Evolutionary conservation across 2,797 vertebrate genomes (phyloP).

Genomic region (Onychomys leucogaster): DNA sequence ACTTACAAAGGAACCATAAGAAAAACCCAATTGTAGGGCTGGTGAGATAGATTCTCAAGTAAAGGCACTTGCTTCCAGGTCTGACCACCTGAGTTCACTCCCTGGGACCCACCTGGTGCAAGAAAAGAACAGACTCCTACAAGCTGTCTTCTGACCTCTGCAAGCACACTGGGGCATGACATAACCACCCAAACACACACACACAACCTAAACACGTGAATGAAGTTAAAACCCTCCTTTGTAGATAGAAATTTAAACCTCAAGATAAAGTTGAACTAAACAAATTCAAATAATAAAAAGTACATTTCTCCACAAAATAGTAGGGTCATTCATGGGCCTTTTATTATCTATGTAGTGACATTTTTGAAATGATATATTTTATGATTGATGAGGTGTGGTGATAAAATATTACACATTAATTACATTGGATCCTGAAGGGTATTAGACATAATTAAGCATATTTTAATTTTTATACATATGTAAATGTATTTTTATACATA

Average conservation of each 20-base stretch:
- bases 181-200: neutral
- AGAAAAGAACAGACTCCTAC: neutral
- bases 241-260: conserved; percentile 25
- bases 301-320: conserved; percentile 22
- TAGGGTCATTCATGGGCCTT: neutral
- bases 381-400: neutral
- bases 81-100: neutral
- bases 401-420: neutral
- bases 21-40: neutral
- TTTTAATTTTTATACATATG: neutral
- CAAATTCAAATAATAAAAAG: conserved; percentile 47
- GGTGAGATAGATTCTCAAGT: too few relatives aligned
- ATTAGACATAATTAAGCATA: neutral
- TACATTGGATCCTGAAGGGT: neutral
- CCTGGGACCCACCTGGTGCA: neutral
- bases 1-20: neutral
- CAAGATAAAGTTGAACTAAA: conserved; percentile 39
- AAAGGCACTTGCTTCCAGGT: neutral
- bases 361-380: conserved; percentile 50
- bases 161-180: too few relatives aligned
- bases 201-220: neutral
- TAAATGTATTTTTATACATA: neutral
- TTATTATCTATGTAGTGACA: neutral
- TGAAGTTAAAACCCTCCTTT: neutral
- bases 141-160: neutral